These are phyloP conservation scores for Hyposmocoma kahamanoa DNA, from an alignment of 1,140 invertebrate genomes.

Conservation along the genomic window DNA sequence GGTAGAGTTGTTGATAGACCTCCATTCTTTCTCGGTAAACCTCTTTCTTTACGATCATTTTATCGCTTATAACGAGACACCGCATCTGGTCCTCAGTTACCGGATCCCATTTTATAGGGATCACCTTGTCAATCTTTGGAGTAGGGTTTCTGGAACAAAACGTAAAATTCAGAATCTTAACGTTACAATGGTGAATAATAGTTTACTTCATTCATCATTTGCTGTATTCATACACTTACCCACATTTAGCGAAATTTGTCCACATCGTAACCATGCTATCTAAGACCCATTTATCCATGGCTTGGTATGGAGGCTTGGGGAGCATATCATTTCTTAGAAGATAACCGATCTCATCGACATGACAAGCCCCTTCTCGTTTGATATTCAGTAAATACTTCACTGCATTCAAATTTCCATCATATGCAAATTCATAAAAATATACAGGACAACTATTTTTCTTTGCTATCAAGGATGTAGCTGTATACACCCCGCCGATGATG, in stretches of 20 bases:
- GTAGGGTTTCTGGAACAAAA: conserved; percentile 47
- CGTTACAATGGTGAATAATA: too few relatives aligned
- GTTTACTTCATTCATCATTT: too few relatives aligned
- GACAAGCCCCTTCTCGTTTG: conserved; percentile 44
- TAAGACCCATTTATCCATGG: conserved; percentile 37
- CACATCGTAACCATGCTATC: conserved; percentile 63
- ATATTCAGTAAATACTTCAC: conserved; percentile 43
- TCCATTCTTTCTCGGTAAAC: background rate
- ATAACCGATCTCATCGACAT: conserved; percentile 60
- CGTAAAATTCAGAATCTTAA: too few relatives aligned
- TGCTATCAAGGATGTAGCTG: conserved; percentile 38
- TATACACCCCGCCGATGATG: conserved; percentile 53
- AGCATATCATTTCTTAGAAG: conserved; percentile 35
- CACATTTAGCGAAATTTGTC: conserved; percentile 71
- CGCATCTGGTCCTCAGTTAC: conserved; percentile 16
- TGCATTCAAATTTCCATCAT: conserved; percentile 59
- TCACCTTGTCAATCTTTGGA: conserved; percentile 29
- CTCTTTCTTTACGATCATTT: background rate
- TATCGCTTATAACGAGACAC: background rate
- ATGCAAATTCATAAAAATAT: conserved; percentile 64
- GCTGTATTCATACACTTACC: too few relatives aligned
- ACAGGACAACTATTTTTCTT: conserved; percentile 38
- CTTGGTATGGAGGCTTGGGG: conserved; percentile 23
- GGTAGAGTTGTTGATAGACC: background rate
- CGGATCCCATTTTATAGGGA: conserved; percentile 50